A percentile compares a stretch with the other conserved stretches of the same genome.
These are phyloP conservation scores for Teleopsis dalmanni DNA, from an alignment of 1,140 invertebrate genomes.

Conservation along the genomic window DNA sequence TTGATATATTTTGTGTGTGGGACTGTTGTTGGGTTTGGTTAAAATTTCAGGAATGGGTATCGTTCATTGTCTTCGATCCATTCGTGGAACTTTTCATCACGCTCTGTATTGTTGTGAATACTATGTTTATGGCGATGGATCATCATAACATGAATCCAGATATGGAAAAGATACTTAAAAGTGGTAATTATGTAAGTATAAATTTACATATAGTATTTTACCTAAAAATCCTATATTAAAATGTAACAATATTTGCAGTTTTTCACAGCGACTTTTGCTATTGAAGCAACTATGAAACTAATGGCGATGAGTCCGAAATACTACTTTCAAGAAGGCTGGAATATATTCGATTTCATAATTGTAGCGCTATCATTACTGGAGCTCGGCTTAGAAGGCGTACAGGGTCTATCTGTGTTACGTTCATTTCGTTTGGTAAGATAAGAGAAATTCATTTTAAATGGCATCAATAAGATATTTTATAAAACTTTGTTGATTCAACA, in stretches of 20 bases:
- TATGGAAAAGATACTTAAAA: constrained; percentile 76
- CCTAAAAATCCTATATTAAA: neutral
- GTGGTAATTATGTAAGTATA: constrained; percentile 87
- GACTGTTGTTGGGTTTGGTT: constrained; percentile 90
- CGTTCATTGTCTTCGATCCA: constrained; percentile 90
- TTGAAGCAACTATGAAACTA: constrained; percentile 92
- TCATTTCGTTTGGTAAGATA: constrained; percentile 91
- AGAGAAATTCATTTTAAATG: no score
- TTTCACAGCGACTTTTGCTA: constrained; percentile 95
- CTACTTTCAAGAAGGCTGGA: constrained; percentile 99
- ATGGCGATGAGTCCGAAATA: constrained; percentile 93
- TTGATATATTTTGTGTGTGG: constrained; percentile 94
- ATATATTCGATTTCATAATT: constrained; percentile 98
- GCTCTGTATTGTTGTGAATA: constrained; percentile 95
- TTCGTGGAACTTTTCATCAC: constrained; percentile 98
- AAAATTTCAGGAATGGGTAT: constrained; percentile 82
- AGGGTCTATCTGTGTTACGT: constrained; percentile 91
- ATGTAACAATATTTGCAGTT: constrained; percentile 69
- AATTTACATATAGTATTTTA: neutral
- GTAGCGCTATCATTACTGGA: constrained; percentile 91
- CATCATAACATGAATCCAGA: constrained; percentile 88
- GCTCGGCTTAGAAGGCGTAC: constrained; percentile 83
- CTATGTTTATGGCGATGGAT: constrained; percentile 95
- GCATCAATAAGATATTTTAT: no score
- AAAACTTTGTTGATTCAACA: neutral